phyloP scores from a whole-genome alignment of 1,140 invertebrate species.

The Cotesia glomerata region DNA sequence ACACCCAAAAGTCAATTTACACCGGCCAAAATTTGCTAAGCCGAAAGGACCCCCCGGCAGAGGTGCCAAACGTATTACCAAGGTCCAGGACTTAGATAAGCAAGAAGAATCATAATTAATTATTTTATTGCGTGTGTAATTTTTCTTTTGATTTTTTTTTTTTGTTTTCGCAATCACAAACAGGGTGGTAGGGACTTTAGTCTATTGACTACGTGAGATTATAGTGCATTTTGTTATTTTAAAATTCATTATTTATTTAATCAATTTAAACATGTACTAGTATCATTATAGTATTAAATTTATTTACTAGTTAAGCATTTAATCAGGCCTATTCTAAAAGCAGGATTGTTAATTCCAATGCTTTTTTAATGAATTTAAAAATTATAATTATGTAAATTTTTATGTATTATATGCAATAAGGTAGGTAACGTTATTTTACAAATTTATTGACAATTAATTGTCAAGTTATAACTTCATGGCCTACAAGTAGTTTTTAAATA shows the following conservation, averaged over 20 bases:
- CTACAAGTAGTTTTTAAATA: not conserved
- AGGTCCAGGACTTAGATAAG: slow-evolving; percentile 64
- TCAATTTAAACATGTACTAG: not conserved
- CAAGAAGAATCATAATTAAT: slow-evolving; percentile 40
- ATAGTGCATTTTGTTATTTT: not conserved
- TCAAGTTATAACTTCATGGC: slow-evolving; percentile 10
- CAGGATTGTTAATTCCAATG: slow-evolving; percentile 4
- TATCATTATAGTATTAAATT: not conserved
- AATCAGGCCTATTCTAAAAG: slow-evolving; percentile 48
- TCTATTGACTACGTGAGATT: not conserved
- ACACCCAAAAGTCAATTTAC: slow-evolving; percentile 90
- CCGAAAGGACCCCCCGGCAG: slow-evolving; percentile 92
- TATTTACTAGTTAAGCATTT: not conserved
- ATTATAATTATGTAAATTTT: not conserved
- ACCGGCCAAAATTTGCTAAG: slow-evolving; percentile 91
- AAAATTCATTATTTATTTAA: slow-evolving; percentile 10
- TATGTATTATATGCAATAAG: not conserved
- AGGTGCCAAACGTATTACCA: slow-evolving; percentile 89
- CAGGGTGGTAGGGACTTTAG: slow-evolving; percentile 9
- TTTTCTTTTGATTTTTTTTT: slow-evolving; percentile 4
- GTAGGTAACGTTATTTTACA: slow-evolving; percentile 6
- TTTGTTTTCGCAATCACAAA: not conserved
- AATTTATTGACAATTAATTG: slow-evolving; percentile 21
- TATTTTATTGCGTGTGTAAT: slow-evolving; percentile 14
- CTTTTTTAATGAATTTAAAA: not conserved